These are phyloP conservation scores for Caenorhabditis macrosperma DNA, from an alignment of 2,888 invertebrate species.

Conservation along the genomic window DNA sequence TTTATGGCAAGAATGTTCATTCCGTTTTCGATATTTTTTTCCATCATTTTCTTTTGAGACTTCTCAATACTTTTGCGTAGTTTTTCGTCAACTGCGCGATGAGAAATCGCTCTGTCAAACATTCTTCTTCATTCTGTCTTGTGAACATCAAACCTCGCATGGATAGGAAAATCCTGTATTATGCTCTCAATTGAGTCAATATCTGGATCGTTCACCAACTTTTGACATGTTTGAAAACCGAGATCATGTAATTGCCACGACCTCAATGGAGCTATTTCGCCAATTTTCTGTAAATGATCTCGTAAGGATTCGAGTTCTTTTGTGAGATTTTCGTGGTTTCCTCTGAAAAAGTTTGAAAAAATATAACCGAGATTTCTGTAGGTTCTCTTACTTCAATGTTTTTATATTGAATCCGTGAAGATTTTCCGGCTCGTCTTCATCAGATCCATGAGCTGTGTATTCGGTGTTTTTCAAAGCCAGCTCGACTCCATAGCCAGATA, in stretches of 20 bases:
- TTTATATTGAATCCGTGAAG: conserved; percentile 93
- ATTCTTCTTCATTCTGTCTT: neutral
- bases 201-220: conserved; percentile 83
- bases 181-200: conserved; percentile 90
- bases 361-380: no score
- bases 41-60: conserved; percentile 84
- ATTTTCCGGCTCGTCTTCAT: conserved; percentile 86
- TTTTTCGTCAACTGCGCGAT: conserved; percentile 82
- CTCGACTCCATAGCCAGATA: conserved; percentile 98
- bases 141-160: conserved; percentile 60
- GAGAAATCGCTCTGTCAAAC: conserved; percentile 18
- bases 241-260: conserved; percentile 85
- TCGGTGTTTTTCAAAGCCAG: conserved; percentile 98
- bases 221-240: conserved; percentile 88
- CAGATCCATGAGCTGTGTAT: conserved; percentile 96
- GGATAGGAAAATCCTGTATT: conserved; percentile 93
- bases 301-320: conserved; percentile 88
- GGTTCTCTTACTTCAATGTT: conserved; percentile 8
- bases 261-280: conserved; percentile 94
- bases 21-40: conserved; percentile 67
- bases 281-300: conserved; percentile 89
- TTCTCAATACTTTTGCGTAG: conserved; percentile 88
- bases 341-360: conserved; percentile 82
- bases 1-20: conserved; percentile 83
- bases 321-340: conserved; percentile 86